Percentiles rank a stretch among this genome's conserved stretches.
These are phyloP conservation scores for Taxidea taxus DNA, from an alignment of 2,113 vertebrate genomes.

Conservation along the genomic window DNA sequence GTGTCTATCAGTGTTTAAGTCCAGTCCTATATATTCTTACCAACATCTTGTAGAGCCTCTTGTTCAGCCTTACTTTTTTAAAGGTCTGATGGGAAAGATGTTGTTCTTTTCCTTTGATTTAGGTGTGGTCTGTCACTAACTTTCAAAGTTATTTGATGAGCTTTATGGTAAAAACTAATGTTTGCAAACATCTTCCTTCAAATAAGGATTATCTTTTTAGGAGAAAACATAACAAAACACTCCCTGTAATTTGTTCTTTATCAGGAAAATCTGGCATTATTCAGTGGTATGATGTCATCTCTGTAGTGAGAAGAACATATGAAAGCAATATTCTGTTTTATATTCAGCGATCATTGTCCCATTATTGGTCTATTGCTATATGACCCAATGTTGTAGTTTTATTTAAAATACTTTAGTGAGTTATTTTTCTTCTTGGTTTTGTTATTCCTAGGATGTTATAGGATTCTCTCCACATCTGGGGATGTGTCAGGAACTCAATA, in stretches of 20 bases:
- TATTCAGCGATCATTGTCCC: not conserved
- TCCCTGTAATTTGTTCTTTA: not conserved
- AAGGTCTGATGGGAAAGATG: not conserved
- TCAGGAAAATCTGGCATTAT: not conserved
- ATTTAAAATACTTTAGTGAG: not conserved
- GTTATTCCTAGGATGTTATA: not conserved
- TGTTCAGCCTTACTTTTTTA: not conserved
- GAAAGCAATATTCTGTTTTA: not conserved
- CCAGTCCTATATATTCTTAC: not conserved
- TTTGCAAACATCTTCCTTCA: not conserved
- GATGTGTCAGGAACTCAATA: not conserved
- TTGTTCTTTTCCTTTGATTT: not conserved
- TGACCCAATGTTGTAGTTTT: not conserved
- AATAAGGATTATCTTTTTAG: not conserved
- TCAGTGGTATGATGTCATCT: not conserved
- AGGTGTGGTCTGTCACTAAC: not conserved
- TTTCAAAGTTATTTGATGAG: not conserved
- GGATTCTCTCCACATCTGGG: not conserved
- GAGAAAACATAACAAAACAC: not conserved
- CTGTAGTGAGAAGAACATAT: not conserved
- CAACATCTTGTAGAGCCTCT: not conserved
- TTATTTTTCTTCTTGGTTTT: slow-evolving; percentile 12
- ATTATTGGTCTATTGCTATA: not conserved
- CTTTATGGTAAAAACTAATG: not conserved
- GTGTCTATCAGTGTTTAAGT: not conserved